Evolutionary conservation across 2,888 invertebrate species (phyloP).

Genomic region (Argyra leucocephala): DNA sequence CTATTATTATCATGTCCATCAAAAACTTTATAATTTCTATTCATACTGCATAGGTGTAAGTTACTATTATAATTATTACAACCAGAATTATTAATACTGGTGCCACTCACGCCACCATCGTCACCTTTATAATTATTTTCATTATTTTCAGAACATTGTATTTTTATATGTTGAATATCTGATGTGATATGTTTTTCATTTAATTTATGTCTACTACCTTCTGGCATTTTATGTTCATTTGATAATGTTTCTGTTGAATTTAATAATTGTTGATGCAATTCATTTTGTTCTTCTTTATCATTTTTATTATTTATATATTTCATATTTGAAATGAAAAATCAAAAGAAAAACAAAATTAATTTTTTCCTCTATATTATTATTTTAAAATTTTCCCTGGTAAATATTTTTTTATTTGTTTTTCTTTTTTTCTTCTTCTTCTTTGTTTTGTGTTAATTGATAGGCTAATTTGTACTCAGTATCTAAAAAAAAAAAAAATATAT

Average conservation of each 20-base stretch:
- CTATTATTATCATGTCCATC: conserved; percentile 13
- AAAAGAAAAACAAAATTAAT: background rate
- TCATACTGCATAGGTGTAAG: background rate
- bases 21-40: conserved; percentile 2
- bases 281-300: conserved; percentile 10
- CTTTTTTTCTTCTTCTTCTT: background rate
- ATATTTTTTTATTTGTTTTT: background rate
- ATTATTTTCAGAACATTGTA: background rate
- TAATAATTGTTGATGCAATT: conserved; percentile 14
- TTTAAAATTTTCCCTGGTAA: background rate
- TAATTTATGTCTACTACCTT: background rate
- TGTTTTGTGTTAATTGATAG: background rate
- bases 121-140: conserved; percentile 9
- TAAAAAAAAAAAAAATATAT: background rate
- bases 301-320: background rate
- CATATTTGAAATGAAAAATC: background rate
- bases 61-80: conserved; percentile 18
- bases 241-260: conserved; percentile 2
- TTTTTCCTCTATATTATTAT: background rate
- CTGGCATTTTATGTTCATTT: conserved; percentile 1
- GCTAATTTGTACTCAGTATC: conserved; percentile 6
- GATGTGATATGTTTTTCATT: conserved; percentile 1
- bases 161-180: background rate
- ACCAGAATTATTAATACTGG: background rate
- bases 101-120: conserved; percentile 8